These are phyloP conservation scores for Elephantulus edwardii DNA, from an alignment of 2,113 vertebrate species.

Conservation along the genomic window DNA sequence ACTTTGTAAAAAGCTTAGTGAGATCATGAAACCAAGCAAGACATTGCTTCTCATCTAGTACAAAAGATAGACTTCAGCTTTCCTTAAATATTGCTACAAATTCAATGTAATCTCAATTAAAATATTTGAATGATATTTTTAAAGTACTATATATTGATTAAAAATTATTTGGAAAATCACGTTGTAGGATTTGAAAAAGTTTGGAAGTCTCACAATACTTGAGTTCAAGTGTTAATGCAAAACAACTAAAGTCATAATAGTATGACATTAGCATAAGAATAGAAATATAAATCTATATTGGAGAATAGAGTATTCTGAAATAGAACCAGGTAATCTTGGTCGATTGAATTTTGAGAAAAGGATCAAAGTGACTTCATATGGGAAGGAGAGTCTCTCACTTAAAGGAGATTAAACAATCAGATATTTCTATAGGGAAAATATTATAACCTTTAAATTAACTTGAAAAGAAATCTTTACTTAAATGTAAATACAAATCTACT, in stretches of 20 bases:
- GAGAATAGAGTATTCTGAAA: not conserved
- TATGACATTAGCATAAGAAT: not conserved
- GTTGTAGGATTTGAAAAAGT: slow-evolving; percentile 6
- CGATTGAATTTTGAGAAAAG: not conserved
- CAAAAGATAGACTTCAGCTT: not conserved
- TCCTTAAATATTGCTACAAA: not conserved
- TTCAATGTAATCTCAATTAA: not conserved
- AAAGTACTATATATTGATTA: not conserved
- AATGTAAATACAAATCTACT: not conserved
- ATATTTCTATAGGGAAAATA: not conserved
- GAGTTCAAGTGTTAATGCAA: not conserved
- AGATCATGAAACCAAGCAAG: not conserved
- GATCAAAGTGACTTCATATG: not conserved
- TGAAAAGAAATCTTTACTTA: not conserved
- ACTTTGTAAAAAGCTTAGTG: not conserved
- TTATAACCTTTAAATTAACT: not conserved
- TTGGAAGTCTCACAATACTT: not conserved
- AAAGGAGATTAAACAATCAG: not conserved
- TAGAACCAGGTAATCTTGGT: no score
- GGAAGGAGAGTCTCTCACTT: not conserved
- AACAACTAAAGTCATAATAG: not conserved
- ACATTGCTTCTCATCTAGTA: not conserved
- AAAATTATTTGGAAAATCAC: not conserved
- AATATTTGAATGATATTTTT: not conserved
- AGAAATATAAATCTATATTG: not conserved